Base-by-base conservation (phyloP, 2,113 vertebrate species). In the Chroicocephalus ridibundus region DNA sequence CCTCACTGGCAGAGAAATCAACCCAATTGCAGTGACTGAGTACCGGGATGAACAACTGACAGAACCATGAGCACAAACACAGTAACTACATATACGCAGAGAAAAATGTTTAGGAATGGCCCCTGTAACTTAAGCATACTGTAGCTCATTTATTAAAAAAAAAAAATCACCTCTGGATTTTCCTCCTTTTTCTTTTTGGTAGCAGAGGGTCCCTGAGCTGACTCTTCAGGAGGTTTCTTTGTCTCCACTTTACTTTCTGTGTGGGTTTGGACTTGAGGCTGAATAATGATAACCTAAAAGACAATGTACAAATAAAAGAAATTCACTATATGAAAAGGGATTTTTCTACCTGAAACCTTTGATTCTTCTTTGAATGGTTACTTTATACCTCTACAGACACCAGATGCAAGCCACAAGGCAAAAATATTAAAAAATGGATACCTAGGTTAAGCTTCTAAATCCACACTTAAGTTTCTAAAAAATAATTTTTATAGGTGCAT, bases 251-350 rank as follows among this genome's bases (percentile, higher is more conserved):
- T 97, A 95, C 83, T 96, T 93, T 97, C 98, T 8, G 98, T 98
- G 89, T 98, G 98, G 8, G 97, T 98, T 97, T 99, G 98, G 79
- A 98, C 98, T 98, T 99, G 99, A 32, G 99, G 99, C 96, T 99
- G 99, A 96, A 99, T 99, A 83, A 99, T 99, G 94, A 99, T 99
- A 96, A 99, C 99, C 99, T 99, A 97, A 34, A 79, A 95, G 74
- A 82, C 34, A 93, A 86, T 0, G 32, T 20, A 64, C 32, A 92
- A 86, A 93, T 65, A 38, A 76, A 70, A 86, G 22, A 93, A 58
- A 52, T 69, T 81, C 71, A 91, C 17, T 64, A 13, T 4, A 51
- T 10, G 38, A 75, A 90, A 61, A 6, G 22, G 8, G 15, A 72
- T 76, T 86, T 90, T 78, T 84, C 52, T 61, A 27, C 55, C 31